phyloP scores from a whole-genome alignment of 2,888 invertebrate genomes.

The Plagiodera versicolora region DNA sequence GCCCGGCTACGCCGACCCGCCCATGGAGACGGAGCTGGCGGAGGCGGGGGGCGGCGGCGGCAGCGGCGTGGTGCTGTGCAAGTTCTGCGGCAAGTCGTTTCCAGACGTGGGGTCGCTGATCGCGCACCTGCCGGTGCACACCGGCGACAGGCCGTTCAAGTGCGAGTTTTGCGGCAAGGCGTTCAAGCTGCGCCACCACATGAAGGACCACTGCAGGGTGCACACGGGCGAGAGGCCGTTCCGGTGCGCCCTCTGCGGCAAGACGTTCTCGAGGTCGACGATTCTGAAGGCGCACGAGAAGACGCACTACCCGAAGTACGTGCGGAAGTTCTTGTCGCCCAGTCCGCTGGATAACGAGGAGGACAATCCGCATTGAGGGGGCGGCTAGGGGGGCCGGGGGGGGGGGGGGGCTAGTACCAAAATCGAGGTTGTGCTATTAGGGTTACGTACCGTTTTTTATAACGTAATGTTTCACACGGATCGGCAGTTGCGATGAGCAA shows the following conservation, averaged over 20 bases:
- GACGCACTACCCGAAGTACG: slow-evolving; percentile 90
- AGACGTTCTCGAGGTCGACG: slow-evolving; percentile 87
- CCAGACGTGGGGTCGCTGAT: slow-evolving; percentile 87
- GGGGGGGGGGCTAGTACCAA: neutral
- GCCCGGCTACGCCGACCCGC: slow-evolving; percentile 50
- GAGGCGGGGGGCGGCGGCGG: slow-evolving; percentile 52
- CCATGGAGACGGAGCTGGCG: no score
- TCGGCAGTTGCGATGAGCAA: no score
- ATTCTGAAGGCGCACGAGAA: slow-evolving; percentile 92
- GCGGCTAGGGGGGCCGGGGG: slow-evolving; percentile 6
- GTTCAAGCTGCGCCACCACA: slow-evolving; percentile 88
- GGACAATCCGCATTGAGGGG: slow-evolving; percentile 71
- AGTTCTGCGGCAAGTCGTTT: slow-evolving; percentile 91
- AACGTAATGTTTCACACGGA: no score
- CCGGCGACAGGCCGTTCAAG: slow-evolving; percentile 88
- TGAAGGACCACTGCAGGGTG: slow-evolving; percentile 93
- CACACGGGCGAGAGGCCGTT: slow-evolving; percentile 91
- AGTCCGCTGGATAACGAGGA: slow-evolving; percentile 83
- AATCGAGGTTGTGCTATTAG: neutral
- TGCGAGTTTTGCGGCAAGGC: slow-evolving; percentile 94
- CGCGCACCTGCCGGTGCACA: slow-evolving; percentile 85
- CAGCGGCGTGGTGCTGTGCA: slow-evolving; percentile 76
- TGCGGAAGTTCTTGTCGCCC: slow-evolving; percentile 85
- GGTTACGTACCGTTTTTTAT: neutral
- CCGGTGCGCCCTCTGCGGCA: slow-evolving; percentile 85